These are phyloP conservation scores for Lepus europaeus DNA, from an alignment of 2,113 vertebrate species.

Conservation along the genomic window DNA sequence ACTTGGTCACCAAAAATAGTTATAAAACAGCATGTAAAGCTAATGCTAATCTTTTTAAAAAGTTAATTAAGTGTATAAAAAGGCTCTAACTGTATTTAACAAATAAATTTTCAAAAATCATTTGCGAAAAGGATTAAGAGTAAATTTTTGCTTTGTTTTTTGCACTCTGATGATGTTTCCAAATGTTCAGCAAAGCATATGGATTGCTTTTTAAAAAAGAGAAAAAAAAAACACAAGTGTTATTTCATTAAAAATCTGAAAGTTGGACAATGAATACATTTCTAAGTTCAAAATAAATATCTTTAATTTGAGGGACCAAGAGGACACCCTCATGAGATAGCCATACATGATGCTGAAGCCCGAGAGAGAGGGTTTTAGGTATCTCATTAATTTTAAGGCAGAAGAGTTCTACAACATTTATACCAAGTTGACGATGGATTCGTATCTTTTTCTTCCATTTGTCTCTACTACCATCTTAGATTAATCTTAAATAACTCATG, in stretches of 20 bases:
- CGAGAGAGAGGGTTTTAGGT: neutral
- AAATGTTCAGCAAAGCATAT: neutral
- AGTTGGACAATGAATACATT: neutral
- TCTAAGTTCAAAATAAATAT: slow-evolving; percentile 15
- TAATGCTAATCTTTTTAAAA: slow-evolving; percentile 31
- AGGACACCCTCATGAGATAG: neutral
- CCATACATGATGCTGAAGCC: neutral
- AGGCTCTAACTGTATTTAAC: neutral
- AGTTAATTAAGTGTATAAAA: neutral
- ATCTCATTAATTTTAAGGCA: neutral
- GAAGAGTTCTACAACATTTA: neutral
- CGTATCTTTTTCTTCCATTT: slow-evolving; percentile 1
- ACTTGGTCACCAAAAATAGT: neutral
- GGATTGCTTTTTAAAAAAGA: neutral
- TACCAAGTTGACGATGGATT: neutral
- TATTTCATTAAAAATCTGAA: slow-evolving; percentile 61
- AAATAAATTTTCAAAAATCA: slow-evolving; percentile 49
- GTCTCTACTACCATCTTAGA: neutral
- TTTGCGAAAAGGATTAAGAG: neutral
- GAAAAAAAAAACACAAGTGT: neutral
- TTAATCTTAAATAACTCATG: neutral
- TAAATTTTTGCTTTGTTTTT: neutral
- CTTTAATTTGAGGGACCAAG: neutral
- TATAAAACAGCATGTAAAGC: slow-evolving; percentile 6
- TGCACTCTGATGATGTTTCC: neutral